Evolutionary conservation across 2,888 invertebrate genomes (phyloP), one percentile per base, ranked within the genome.

Genomic region (Polydrusus pterygomalis): DNA sequence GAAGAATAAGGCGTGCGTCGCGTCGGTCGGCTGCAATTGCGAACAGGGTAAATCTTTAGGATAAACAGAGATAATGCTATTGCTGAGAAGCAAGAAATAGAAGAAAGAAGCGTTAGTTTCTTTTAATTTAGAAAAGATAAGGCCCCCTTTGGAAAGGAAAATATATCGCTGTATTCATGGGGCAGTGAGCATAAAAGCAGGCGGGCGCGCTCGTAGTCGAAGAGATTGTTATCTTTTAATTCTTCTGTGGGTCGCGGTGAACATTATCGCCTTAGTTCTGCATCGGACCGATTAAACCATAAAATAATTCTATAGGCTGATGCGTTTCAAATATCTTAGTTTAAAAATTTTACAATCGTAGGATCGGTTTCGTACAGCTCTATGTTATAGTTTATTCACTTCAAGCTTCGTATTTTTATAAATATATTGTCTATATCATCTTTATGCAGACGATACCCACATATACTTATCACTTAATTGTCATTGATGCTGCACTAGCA

Each of bases 181-280:
- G 71, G 64, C 71, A 64, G 71, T 64, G 64, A 64, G 54, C 63
- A 43, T 64, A 71, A 71, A 45, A 71, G 56, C 38, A 71, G 54
- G 71, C 67, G 67, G 67, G 40, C 47, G 43, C n/a, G 64, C 54
- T 71, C 56, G 51, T 54, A 71, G 25, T 40, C 30, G 40, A 17
- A 20, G 62, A 67, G 72, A 73, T 73, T 56, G 30, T 73, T 73
- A 73, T 73, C 72, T 73, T 73, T 73, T 73, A 73, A 73, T 67
- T 73, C 72, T 49, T 73, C 58, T 60, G 60, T 73, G 58, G 72
- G 64, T 54, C 43, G 71, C 40, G 25, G 51, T 18, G 40, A 38
- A 43, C 65, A 56, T 72, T 72, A 72, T 67, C 47, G 60, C 56
- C 60, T 65, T 40, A 43, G 63, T 71, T 18, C 58, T 60, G 58